Base-by-base conservation (phyloP, 2,113 vertebrate species). In the Psettodes erumei region DNA sequence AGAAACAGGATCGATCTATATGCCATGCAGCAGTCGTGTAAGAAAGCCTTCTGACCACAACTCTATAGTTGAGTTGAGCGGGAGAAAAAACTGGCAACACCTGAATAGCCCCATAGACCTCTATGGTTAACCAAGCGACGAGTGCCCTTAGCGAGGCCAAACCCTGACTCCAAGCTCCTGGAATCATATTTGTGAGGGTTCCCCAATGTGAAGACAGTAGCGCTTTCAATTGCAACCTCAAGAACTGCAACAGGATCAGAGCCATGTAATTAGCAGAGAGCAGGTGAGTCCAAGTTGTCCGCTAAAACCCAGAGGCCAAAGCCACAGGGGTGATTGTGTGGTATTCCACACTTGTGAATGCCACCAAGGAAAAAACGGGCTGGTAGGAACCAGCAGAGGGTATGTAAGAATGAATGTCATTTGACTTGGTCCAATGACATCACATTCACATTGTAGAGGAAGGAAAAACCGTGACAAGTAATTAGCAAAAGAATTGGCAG, bases 251-350 rank as follows among this genome's bases (percentile, higher is more conserved):
- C 51, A 38, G 42, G 66, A 78, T 78, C 59, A 27, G 62, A 80
- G 66, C 81, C 82, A 45, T 83, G 58, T 68, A 82, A 90, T 87
- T 83, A 82, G 68, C n/a, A 76, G 48, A 33, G 43, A 83, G 81
- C 81, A 86, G 86, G 80, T 83, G 85, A 84, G 75, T 87, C 83
- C 86, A 89, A 89, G 83, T 84, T 40, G 74, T 61, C 56, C 43
- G 8, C n/a, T 27, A 6, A 13, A 11, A 38, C 63, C 55, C 27
- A 1, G 40, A 77, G 37, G 78, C 67, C 77, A 87, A 86, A 88
- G 50, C 87, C 75, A 56, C 78, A 76, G 72, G 50, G 63, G 81
- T 84, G 71, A 84, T 81, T 71, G 59, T 83, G 80, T 63, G 78
- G 72, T 80, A 48, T 71, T 82, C 66, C 28, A 54, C 66, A 68